These are phyloP conservation scores for Iselma pallidipennis DNA, from an alignment of 2,888 invertebrate species.

Conservation along the genomic window DNA sequence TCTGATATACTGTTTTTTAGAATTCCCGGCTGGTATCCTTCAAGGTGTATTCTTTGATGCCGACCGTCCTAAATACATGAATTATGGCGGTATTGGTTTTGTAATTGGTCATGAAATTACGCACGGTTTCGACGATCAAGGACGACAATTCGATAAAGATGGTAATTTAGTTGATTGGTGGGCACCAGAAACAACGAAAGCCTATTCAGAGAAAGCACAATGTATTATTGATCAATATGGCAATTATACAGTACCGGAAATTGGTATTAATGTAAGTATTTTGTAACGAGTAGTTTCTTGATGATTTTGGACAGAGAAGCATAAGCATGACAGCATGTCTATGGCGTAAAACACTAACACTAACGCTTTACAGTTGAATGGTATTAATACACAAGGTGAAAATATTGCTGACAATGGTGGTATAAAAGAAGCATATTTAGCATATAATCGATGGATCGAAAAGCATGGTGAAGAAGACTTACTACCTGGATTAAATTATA, in stretches of 20 bases:
- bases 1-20: conserved; percentile 60
- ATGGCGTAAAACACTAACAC: conserved; percentile 6
- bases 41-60: conserved; percentile 91
- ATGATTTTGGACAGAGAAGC: neutral
- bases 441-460: conserved; percentile 49
- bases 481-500: conserved; percentile 50
- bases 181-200: conserved; percentile 79
- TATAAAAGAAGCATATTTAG: conserved; percentile 79
- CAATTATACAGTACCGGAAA: conserved; percentile 81
- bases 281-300: neutral
- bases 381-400: conserved; percentile 90
- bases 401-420: conserved; percentile 96
- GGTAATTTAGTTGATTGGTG: conserved; percentile 95
- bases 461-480: conserved; percentile 47
- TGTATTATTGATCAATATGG: conserved; percentile 95
- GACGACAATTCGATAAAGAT: conserved; percentile 88
- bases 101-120: conserved; percentile 93
- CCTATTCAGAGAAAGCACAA: conserved; percentile 80
- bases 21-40: conserved; percentile 91
- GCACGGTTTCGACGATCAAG: conserved; percentile 88
- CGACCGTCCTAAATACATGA: conserved; percentile 87
- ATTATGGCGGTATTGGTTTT: conserved; percentile 89
- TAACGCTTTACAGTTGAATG: conserved; percentile 69
- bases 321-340: conserved; percentile 2
- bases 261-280: conserved; percentile 73